These are phyloP conservation scores for Nemapogon koenigi DNA, from an alignment of 2,888 invertebrate genomes.

Conservation along the genomic window DNA sequence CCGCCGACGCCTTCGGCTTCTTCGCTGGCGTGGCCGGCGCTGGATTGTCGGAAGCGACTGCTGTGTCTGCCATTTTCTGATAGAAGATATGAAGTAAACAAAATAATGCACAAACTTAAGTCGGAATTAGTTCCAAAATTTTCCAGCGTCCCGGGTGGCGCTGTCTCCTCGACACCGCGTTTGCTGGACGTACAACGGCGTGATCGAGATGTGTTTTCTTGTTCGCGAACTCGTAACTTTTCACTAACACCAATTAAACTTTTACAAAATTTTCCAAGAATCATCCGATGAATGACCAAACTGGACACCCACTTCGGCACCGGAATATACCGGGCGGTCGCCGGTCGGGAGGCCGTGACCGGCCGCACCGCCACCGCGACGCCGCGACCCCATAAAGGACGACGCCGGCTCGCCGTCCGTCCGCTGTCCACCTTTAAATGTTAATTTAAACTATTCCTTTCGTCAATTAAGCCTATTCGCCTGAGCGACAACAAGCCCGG, in stretches of 20 bases:
- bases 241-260: constrained; percentile 15
- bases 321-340: too few relatives aligned
- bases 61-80: constrained; percentile 24
- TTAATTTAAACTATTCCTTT: too few relatives aligned
- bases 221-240: constrained; percentile 16
- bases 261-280: constrained; percentile 11
- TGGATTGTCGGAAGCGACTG: constrained; percentile 24
- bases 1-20: constrained; percentile 18
- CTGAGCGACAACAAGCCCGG: too few relatives aligned
- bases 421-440: too few relatives aligned
- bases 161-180: background rate
- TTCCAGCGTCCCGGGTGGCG: background rate
- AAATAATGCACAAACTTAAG: background rate
- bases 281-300: too few relatives aligned
- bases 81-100: constrained; percentile 13
- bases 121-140: background rate
- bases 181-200: constrained; percentile 10
- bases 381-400: too few relatives aligned
- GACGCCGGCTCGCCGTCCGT: too few relatives aligned
- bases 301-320: too few relatives aligned
- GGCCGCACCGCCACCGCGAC: too few relatives aligned
- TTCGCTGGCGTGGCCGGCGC: constrained; percentile 18
- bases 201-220: constrained; percentile 16
- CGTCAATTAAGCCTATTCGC: too few relatives aligned
- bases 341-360: too few relatives aligned